A percentile compares a stretch with the other conserved stretches of the same genome.
phyloP scores from a whole-genome alignment of 2,888 invertebrate species.

The Epinotia bilunana region DNA sequence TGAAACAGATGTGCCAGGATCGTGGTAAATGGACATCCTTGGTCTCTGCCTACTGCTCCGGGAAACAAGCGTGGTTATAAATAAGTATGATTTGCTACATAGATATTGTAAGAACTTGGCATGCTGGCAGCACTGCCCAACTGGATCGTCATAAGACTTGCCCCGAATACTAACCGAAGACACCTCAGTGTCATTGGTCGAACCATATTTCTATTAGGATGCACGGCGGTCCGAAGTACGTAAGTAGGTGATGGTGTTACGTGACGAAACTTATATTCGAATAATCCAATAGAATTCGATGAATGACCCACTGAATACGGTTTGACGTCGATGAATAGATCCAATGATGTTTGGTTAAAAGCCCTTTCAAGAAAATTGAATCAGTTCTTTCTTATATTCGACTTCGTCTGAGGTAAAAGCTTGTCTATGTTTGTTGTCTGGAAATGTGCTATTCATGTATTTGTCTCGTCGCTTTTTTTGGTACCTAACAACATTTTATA shows the following conservation, averaged over 20 bases:
- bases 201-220: slow-evolving; percentile 37
- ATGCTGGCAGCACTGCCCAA: slow-evolving; percentile 1
- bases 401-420: slow-evolving; percentile 15
- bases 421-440: slow-evolving; percentile 1
- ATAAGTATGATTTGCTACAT: neutral
- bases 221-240: slow-evolving; percentile 11
- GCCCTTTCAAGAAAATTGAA: slow-evolving; percentile 26
- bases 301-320: slow-evolving; percentile 30
- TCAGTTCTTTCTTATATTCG: slow-evolving; percentile 7
- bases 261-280: slow-evolving; percentile 39
- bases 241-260: slow-evolving; percentile 42
- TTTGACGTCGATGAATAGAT: slow-evolving; percentile 28
- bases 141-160: slow-evolving; percentile 11
- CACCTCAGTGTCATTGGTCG: slow-evolving; percentile 34
- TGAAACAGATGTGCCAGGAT: neutral
- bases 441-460: slow-evolving; percentile 2
- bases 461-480: neutral
- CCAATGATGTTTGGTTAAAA: slow-evolving; percentile 27
- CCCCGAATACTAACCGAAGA: slow-evolving; percentile 32
- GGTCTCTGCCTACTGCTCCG: neutral
- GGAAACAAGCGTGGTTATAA: neutral
- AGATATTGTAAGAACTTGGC: neutral
- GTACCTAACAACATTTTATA: neutral
- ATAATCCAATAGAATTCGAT: slow-evolving; percentile 40
- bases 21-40: neutral